Base-by-base conservation (phyloP, 1,140 invertebrate genomes). In the Bombus confusus region DNA sequence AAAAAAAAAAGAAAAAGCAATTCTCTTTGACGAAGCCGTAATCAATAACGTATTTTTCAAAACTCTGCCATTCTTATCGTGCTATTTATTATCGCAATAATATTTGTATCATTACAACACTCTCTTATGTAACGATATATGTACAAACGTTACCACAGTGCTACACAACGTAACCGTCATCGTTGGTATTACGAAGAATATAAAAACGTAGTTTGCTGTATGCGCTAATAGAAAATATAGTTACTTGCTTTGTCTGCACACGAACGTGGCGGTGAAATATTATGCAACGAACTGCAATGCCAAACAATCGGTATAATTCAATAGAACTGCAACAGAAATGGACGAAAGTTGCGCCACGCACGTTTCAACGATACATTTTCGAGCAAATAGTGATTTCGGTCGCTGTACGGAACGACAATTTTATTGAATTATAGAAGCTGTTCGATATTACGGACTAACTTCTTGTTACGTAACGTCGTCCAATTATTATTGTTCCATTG, bases 231-330 rank as follows among this genome's bases (percentile, higher is more conserved):
- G 74, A 59, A 73, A 73, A 34, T 18, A 3, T 41, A 52, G 71
- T 22, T 52, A n/a, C 18, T 22, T 12, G 57, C 1, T 18, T 59
- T 22, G 28, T 25, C 6, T 22, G 2, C 71, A 66, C 13, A 4
- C 34, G 31, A 34, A 43, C 31, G 39, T 8, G 6, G n/a, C 66
- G 41, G 18, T 8, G n/a, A 37, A 15, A 34, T 37, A 57, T 76
- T 83, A 76, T 41, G 43, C 62, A 77, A 83, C 41, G 1, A 39
- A 3, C 34, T 15, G 57, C 81, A 68, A 41, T 22, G 31, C 25
- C 74, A 74, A 57, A 83, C 74, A 83, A 77, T 77, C 25, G 74
- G 81, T 41, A 57, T 68, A 83, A 83, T 77, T 83, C 74, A 69
- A 77, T 83, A 9, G 62, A 57, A 77, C n/a, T 25, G n/a, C 28